Evolutionary conservation across 2,888 invertebrate species (phyloP).

Genomic region (Priocnemis perturbator): DNA sequence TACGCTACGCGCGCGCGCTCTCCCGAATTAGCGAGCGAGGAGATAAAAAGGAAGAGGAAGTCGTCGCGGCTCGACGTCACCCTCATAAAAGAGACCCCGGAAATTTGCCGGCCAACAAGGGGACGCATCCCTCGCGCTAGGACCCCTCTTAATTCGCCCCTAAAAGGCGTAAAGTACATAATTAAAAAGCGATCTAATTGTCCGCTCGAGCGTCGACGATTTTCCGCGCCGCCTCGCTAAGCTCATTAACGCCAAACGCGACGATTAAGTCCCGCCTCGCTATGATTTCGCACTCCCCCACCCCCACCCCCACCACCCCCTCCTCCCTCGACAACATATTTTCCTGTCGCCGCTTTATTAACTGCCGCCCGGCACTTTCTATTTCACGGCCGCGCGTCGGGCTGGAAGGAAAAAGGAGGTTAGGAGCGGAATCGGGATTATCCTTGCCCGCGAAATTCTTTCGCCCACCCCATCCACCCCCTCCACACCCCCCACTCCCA

Average conservation of each 20-base stretch:
- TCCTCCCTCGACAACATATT: too few relatives aligned
- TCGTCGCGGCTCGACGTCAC: background rate
- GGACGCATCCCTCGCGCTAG: conserved; percentile 37
- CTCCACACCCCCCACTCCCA: too few relatives aligned
- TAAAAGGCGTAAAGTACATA: conserved; percentile 50
- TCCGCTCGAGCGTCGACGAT: conserved; percentile 36
- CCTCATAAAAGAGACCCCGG: conserved; percentile 14
- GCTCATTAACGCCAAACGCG: conserved; percentile 9
- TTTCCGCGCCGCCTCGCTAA: conserved; percentile 21
- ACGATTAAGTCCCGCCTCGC: too few relatives aligned
- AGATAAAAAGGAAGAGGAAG: conserved; percentile 9
- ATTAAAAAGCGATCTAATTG: conserved; percentile 55
- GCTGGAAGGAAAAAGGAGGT: background rate
- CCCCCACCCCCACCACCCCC: too few relatives aligned
- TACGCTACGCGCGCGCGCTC: too few relatives aligned
- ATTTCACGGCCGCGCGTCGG: too few relatives aligned
- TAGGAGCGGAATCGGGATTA: background rate
- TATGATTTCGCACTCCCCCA: too few relatives aligned
- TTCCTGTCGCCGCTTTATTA: too few relatives aligned
- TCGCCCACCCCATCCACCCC: too few relatives aligned
- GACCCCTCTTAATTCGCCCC: conserved; percentile 43
- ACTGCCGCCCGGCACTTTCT: too few relatives aligned
- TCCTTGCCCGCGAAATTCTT: conserved; percentile 8
- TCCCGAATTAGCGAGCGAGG: too few relatives aligned
- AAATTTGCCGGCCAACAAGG: conserved; percentile 31